phyloP scores from a whole-genome alignment of 2,797 vertebrate species.

The Novumbra hubbsi region DNA sequence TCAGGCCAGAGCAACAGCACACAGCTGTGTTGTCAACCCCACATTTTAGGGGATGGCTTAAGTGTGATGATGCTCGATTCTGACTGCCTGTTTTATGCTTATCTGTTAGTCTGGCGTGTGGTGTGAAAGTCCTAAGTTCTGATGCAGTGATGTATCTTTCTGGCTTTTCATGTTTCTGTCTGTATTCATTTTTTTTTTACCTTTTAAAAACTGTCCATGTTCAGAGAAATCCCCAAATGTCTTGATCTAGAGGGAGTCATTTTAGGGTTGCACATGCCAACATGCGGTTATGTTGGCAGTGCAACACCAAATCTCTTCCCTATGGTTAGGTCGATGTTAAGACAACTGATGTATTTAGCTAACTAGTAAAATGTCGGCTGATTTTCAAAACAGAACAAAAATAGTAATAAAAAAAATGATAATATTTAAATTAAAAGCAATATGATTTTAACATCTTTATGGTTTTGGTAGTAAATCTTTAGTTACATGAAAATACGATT shows the following conservation, averaged over 20 bases:
- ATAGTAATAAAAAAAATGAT: not conserved
- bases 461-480: not conserved
- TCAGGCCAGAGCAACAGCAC: slow-evolving; percentile 50
- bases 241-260: slow-evolving; percentile 33
- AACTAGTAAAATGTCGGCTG: no score
- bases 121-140: slow-evolving; percentile 11
- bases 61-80: slow-evolving; percentile 16
- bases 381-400: not conserved
- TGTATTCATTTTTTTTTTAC: slow-evolving; percentile 17
- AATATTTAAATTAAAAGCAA: not conserved
- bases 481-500: not conserved
- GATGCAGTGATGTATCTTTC: slow-evolving; percentile 13
- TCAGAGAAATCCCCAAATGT: slow-evolving; percentile 15
- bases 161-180: slow-evolving; percentile 41
- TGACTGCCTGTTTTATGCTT: slow-evolving; percentile 22
- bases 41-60: slow-evolving; percentile 46
- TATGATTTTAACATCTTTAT: not conserved
- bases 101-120: slow-evolving; percentile 12
- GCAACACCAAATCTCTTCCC: slow-evolving; percentile 42
- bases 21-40: slow-evolving; percentile 62
- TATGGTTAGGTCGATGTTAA: not conserved
- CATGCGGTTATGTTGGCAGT: slow-evolving; percentile 20
- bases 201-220: not conserved
- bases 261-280: slow-evolving; percentile 40
- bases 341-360: no score